Evolutionary conservation across 2,888 invertebrate species (phyloP).

Genomic region (Meiosimyza decipiens): DNA sequence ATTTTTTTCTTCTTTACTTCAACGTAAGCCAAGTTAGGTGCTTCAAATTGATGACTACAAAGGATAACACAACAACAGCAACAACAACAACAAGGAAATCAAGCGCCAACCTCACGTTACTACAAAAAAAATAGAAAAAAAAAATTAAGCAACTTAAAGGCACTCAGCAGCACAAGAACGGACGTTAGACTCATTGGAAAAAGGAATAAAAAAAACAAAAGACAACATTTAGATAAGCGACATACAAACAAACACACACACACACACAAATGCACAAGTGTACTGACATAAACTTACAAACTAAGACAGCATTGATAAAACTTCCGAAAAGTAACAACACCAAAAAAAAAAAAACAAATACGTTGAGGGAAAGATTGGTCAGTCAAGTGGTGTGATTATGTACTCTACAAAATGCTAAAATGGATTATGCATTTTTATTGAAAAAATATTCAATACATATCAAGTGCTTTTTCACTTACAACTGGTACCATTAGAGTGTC

Average conservation of each 20-base stretch:
- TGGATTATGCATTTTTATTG: too few species aligned
- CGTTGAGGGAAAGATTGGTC: too few species aligned
- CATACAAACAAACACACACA: conserved; percentile 1
- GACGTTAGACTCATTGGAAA: conserved; percentile 12
- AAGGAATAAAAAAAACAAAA: neutral
- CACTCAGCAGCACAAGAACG: conserved; percentile 10
- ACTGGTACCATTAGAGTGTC: too few species aligned
- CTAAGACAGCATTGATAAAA: neutral
- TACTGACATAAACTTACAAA: neutral
- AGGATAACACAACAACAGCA: conserved; percentile 17
- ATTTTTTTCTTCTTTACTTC: conserved; percentile 1
- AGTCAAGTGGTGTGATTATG: too few species aligned
- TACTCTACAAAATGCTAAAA: too few species aligned
- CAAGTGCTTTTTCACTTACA: too few species aligned
- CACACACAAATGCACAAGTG: neutral
- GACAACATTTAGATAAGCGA: conserved; percentile 15
- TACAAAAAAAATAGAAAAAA: neutral
- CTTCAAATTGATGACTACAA: conserved; percentile 21
- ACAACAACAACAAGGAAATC: neutral
- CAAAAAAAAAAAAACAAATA: too few species aligned
- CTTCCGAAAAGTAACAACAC: neutral
- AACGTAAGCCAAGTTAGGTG: conserved; percentile 10
- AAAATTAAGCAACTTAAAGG: neutral
- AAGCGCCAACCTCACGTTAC: neutral
- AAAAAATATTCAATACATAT: too few species aligned